A percentile compares a stretch with the other conserved stretches of the same genome.
Evolutionary conservation across 1,140 invertebrate species (phyloP).

Genomic region (Drosophila bipectinata): DNA sequence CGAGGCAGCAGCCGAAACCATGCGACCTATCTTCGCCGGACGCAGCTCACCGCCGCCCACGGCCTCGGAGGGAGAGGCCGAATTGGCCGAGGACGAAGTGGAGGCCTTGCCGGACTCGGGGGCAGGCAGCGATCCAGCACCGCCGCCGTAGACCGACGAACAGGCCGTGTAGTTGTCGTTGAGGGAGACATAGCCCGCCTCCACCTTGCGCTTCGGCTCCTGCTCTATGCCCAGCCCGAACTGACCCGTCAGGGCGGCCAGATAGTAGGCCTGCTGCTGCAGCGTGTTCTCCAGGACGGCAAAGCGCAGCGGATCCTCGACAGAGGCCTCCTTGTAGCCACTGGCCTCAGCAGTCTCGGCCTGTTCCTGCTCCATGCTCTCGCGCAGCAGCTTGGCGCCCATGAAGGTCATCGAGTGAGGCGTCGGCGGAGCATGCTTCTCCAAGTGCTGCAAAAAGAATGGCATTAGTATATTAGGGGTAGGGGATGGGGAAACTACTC

Average conservation of each 20-base stretch:
- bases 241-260: conserved; percentile 11
- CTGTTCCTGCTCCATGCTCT: conserved; percentile 1
- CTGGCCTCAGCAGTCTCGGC: not conserved
- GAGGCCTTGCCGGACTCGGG: conserved; percentile 21
- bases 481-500: not conserved
- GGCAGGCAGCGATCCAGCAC: conserved; percentile 13
- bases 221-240: conserved; percentile 21
- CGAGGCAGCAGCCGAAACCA: conserved; percentile 36
- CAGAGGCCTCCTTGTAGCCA: conserved; percentile 61
- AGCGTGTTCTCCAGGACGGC: conserved; percentile 48
- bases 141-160: conserved; percentile 63
- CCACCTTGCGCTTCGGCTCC: conserved; percentile 55
- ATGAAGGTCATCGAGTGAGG: conserved; percentile 29
- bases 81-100: conserved; percentile 15
- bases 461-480: not conserved
- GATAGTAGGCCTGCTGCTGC: conserved; percentile 34
- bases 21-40: conserved; percentile 54
- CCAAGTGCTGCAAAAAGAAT: conserved; percentile 27
- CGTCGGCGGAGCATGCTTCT: conserved; percentile 14
- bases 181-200: conserved; percentile 62
- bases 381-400: conserved; percentile 30
- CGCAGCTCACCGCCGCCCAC: conserved; percentile 34
- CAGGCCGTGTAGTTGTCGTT: conserved; percentile 71
- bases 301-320: conserved; percentile 63
- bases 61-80: conserved; percentile 8